Evolutionary conservation across 2,113 vertebrate species (phyloP), one percentile per base, ranked within the genome.

Genomic region (Pteruthius melanotis): DNA sequence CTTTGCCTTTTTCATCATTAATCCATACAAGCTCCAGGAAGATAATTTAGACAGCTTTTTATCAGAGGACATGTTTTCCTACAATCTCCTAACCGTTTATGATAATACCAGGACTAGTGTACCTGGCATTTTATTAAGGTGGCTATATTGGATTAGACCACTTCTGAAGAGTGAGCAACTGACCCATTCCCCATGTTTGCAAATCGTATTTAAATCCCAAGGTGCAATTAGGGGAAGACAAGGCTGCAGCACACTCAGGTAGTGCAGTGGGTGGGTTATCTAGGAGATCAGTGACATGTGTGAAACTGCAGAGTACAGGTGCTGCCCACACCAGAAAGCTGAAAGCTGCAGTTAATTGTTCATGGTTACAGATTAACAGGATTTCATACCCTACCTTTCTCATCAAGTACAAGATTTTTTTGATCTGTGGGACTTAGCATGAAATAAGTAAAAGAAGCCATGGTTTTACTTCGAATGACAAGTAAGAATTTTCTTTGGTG

Each of bases 351-450:
- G 28, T 5, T 2, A 74, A 61, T 6, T 18, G 31, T 30, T 81
- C 1, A 1, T 1, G 4, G 27, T 57, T 61, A 45, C 9, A 66
- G 45, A n/a, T 26, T 44, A 31, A 30, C 0, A 1, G 35, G 8
- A 20, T 59, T 37, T 66, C n/a, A 37, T 22, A 78, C 6, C 15
- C 15, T 49, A 72, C 28, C 24, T 31, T 69, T 59, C n/a, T 63
- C 11, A 61, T 11, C 11, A 66, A 93, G 22, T 12, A 11, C 54
- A 35, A 65, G 17, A 31, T 39, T 81, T 89, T 81, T 89, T 33
- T 42, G 4, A 45, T 64, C 27, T 80, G 4, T 35, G 15, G 2
- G 10, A 56, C 5, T 59, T 44, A 40, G 24, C 5, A 78, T 5
- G 54, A 81, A 75, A 18, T 39, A 75, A 69, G 22, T 30, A 52